Conservation (phyloP, 2,888 invertebrate genomes). For the Cabera pusaria region DNA sequence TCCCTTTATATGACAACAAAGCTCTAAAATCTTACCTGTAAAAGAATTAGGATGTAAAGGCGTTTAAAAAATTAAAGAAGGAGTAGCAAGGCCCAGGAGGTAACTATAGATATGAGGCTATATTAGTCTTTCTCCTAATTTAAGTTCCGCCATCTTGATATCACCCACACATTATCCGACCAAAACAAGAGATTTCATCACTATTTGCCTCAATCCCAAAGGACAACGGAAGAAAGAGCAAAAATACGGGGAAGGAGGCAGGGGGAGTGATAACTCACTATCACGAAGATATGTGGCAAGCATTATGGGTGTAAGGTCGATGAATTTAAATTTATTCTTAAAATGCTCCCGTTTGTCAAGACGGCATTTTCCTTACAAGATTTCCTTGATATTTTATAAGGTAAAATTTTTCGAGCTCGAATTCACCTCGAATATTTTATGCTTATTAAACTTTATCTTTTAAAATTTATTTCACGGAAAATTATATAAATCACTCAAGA, state of each 20-base stretch:
- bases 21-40: too few relatives aligned
- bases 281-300: conserved; percentile 40
- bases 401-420: conserved; percentile 7
- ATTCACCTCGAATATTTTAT: conserved; percentile 5
- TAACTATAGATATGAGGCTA: too few relatives aligned
- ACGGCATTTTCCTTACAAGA: conserved; percentile 23
- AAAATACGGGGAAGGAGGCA: conserved; percentile 36
- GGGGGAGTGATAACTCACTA: conserved; percentile 41
- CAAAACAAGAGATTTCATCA: background rate
- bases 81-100: too few relatives aligned
- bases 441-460: too few relatives aligned
- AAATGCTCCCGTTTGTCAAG: conserved; percentile 38
- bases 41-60: too few relatives aligned
- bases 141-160: too few relatives aligned
- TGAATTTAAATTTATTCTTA: conserved; percentile 48
- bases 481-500: too few relatives aligned
- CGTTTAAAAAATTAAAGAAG: too few relatives aligned
- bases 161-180: too few relatives aligned
- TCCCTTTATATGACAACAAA: too few relatives aligned
- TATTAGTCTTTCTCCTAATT: too few relatives aligned
- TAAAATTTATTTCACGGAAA: too few relatives aligned
- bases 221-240: conserved; percentile 36
- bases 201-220: conserved; percentile 17
- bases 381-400: conserved; percentile 13
- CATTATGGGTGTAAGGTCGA: conserved; percentile 40